These are phyloP conservation scores for Perca schrenkii DNA, from an alignment of 2,113 vertebrate genomes.

Conservation along the genomic window DNA sequence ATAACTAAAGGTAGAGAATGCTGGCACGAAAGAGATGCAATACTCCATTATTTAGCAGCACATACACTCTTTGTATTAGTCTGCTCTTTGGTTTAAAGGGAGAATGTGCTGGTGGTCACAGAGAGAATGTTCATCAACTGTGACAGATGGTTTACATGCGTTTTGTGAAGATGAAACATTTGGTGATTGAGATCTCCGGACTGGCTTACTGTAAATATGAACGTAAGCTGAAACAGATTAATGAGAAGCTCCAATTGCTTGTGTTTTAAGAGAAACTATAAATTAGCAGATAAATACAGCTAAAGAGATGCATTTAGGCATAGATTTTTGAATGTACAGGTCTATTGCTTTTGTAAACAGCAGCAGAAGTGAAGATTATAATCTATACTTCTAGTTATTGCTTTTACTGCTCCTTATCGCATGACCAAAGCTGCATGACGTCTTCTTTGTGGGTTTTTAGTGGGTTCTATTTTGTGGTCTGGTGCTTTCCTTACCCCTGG, in stretches of 20 bases:
- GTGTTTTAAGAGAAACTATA: background rate
- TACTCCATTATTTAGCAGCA: conserved; percentile 51
- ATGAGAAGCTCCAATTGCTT: background rate
- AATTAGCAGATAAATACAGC: conserved; percentile 2
- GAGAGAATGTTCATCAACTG: conserved; percentile 31
- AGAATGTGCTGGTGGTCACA: conserved; percentile 11
- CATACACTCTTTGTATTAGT: conserved; percentile 24
- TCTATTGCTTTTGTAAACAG: conserved; percentile 45
- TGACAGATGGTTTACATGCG: conserved; percentile 7
- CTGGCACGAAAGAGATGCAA: conserved; percentile 52
- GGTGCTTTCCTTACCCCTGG: conserved; percentile 62
- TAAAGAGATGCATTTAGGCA: background rate
- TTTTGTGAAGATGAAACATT: conserved; percentile 27
- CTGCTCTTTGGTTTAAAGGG: conserved; percentile 37
- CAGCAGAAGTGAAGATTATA: conserved; percentile 51
- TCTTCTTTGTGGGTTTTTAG: conserved; percentile 74
- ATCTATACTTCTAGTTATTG: conserved; percentile 61
- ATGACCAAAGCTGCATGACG: conserved; percentile 63
- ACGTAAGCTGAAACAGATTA: conserved; percentile 2
- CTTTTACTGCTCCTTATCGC: conserved; percentile 68
- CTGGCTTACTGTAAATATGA: conserved; percentile 15
- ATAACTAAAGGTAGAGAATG: conserved; percentile 70
- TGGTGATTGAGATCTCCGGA: conserved; percentile 28
- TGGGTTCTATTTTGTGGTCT: conserved; percentile 75
- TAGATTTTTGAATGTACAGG: background rate